Evolutionary conservation across 2,888 invertebrate genomes (phyloP).

Genomic region (Ditula angustiorana): DNA sequence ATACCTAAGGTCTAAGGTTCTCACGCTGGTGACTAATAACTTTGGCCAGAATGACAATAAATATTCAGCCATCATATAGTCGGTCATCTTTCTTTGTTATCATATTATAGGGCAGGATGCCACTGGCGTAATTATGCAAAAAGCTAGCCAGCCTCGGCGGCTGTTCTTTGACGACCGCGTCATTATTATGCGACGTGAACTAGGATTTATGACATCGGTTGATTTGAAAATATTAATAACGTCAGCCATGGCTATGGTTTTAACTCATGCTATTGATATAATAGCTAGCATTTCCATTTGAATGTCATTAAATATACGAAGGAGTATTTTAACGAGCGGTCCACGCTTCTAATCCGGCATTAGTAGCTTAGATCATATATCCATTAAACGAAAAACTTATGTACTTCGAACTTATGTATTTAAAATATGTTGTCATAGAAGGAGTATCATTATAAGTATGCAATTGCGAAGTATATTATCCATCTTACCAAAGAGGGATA

Average conservation of each 20-base stretch:
- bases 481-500: neutral
- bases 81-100: constrained; percentile 83
- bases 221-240: constrained; percentile 73
- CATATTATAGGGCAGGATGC: constrained; percentile 81
- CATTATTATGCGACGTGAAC: constrained; percentile 82
- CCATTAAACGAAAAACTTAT: no score
- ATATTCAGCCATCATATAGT: constrained; percentile 72
- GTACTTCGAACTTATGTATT: no score
- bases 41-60: constrained; percentile 60
- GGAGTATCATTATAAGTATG: neutral
- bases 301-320: neutral
- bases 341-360: no score
- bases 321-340: no score
- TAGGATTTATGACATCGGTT: constrained; percentile 80
- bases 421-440: neutral
- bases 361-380: no score
- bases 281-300: neutral
- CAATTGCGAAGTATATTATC: constrained; percentile 37
- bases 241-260: neutral
- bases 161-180: constrained; percentile 78
- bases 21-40: constrained; percentile 59
- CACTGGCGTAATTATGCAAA: constrained; percentile 82
- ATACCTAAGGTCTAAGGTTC: constrained; percentile 51
- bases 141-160: constrained; percentile 81
- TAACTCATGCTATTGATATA: neutral